phyloP scores from a whole-genome alignment of 2,113 vertebrate species.

The Gymnarchus niloticus region DNA sequence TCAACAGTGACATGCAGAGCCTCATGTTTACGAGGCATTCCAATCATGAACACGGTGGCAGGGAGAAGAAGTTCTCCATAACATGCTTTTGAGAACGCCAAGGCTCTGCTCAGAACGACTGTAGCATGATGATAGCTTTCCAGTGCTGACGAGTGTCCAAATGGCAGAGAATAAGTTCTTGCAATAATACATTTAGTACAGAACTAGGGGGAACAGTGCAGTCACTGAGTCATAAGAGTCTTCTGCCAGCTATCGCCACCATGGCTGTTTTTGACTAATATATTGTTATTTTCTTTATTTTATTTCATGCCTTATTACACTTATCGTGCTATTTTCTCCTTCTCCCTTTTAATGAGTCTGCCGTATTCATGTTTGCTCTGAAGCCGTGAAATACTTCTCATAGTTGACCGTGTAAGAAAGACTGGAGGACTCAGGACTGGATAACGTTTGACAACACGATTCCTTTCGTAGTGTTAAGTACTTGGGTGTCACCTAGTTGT shows the following conservation, averaged over 20 bases:
- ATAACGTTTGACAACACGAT: background rate
- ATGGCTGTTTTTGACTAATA: background rate
- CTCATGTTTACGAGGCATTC: background rate
- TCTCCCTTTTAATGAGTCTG: background rate
- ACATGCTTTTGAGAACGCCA: background rate
- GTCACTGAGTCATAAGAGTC: background rate
- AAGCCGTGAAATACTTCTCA: too few relatives aligned
- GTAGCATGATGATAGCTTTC: background rate
- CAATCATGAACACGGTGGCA: background rate
- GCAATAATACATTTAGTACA: constrained; percentile 1
- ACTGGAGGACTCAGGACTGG: background rate
- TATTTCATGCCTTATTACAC: background rate
- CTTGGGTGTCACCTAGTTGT: background rate
- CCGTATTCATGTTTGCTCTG: background rate
- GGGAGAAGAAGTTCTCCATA: background rate
- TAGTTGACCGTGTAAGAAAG: background rate
- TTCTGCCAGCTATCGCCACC: background rate
- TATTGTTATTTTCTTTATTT: background rate
- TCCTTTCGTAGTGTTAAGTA: background rate
- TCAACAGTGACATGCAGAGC: background rate
- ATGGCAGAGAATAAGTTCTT: background rate
- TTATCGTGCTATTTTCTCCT: background rate
- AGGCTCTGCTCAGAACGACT: background rate
- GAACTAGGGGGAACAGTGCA: background rate
- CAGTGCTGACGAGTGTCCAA: background rate